Percentiles rank a stretch among this genome's conserved stretches.
These are phyloP conservation scores for Mus caroli DNA, from an alignment of 2,797 vertebrate genomes.

Conservation along the genomic window DNA sequence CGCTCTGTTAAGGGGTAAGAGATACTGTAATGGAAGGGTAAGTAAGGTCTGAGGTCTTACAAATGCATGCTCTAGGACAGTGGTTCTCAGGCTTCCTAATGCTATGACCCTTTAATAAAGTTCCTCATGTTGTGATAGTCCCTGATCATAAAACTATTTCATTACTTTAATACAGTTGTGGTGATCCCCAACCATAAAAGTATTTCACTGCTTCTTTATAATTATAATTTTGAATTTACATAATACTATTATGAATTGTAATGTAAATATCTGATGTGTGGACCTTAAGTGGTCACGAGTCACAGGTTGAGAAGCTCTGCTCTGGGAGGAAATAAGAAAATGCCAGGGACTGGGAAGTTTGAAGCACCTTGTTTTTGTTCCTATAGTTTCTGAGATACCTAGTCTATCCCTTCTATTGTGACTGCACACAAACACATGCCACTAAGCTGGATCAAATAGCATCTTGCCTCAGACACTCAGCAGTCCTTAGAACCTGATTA, in stretches of 20 bases:
- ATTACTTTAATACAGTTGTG: background rate
- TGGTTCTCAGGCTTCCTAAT: background rate
- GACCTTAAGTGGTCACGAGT: background rate
- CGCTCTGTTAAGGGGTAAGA: background rate
- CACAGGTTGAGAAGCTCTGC: background rate
- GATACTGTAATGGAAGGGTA: background rate
- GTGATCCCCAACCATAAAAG: background rate
- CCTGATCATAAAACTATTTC: background rate
- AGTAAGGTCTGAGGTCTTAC: slow-evolving; percentile 4
- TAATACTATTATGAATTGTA: background rate
- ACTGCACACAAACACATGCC: background rate
- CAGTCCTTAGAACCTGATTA: slow-evolving; percentile 57
- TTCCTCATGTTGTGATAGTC: background rate
- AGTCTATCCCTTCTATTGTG: background rate
- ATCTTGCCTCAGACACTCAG: slow-evolving; percentile 29
- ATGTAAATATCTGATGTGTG: background rate
- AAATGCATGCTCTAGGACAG: background rate
- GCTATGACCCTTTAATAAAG: background rate
- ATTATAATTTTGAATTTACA: background rate
- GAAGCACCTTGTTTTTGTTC: background rate
- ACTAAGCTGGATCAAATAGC: slow-evolving; percentile 44
- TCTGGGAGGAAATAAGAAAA: slow-evolving; percentile 6
- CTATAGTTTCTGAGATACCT: background rate
- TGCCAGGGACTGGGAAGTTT: background rate
- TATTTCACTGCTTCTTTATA: background rate